Evolutionary conservation across 2,888 invertebrate genomes (phyloP), one percentile per base, ranked within the genome.

Genomic region (Cataglyphis rosenhaueri): DNA sequence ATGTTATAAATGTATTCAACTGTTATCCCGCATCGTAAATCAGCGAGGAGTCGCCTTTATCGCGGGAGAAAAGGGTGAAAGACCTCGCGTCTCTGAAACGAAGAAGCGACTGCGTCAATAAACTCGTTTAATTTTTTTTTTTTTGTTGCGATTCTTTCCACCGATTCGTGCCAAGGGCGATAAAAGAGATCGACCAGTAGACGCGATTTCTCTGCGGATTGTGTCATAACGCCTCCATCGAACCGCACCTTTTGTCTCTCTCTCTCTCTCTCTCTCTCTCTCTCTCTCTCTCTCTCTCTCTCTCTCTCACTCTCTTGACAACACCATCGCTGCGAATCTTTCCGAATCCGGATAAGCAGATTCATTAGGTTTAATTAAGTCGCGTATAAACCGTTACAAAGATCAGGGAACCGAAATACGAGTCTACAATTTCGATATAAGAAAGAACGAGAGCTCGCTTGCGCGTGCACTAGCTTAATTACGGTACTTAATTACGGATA

Each of bases 91-190:
- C 38, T 61, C 61, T 61, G 61, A 71, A 73, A 71, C 3, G 38
- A 55, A 55, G 71, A 71, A 73, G 79, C 71, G 70, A 44, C 10
- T n/a, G 70, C 57, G 59, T 64, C 76, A 66, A 62, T 21, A 70
- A 52, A 64, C 44, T 6, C 35, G 35, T 25, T 55, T 52, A 15
- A 29, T 15, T 21, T 25, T 59, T 29, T 25, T 25, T n/a, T 55
- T 55, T n/a, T 21, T 21, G 0, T 44, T 78, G 84, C 84, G 83
- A 82, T 85, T 79, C 57, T 82, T 84, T 83, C 81, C 81, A 75
- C 59, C 38, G 82, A 89, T 88, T 79, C 55, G 87, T 89, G 89
- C 85, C 89, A 89, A 89, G 89, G 89, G 89, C 89, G 85, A 87
- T 84, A 88, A 89, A 88, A 89, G 70, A 89, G 70, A 89, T 86